Evolutionary conservation across 2,888 invertebrate species (phyloP), one percentile per base, ranked within the genome.

Genomic region (Trachelus iudaicus): DNA sequence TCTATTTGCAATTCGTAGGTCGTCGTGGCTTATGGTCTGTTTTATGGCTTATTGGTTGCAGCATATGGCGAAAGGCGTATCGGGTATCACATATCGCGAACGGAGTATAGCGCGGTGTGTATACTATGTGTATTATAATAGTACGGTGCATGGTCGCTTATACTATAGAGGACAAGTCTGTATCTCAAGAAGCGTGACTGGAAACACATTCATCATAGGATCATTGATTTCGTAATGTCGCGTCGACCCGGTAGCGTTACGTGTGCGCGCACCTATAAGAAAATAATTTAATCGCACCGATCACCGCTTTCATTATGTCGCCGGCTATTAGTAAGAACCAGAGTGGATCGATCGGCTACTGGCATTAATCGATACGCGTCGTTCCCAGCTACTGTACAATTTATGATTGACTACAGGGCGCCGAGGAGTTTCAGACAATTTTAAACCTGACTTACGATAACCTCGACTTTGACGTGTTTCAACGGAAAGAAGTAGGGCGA

Each of bases 361-460:
- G 73, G 78, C 79, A 79, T 81, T 79, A 81, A 81, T 79, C 78
- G 81, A 81, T 79, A 79, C 77, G 76, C 77, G 76, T 79, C 81
- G 75, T 33, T 75, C 76, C 56, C 56, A 9, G 56, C 56, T 56
- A 23, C 40, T 15, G 6, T 56, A 23, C 23, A 23, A 9, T 56
- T 56, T 56, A 56, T 56, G 56, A 56, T 23, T 23, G 56, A 56
- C 56, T 9, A 23, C 23, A 23, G 56, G 23, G 2, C 56, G 2
- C 23, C 56, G 15, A 56, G 56, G 40, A 15, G 2, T 15, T 15
- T 15, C 15, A 15, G 40, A 23, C 23, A 23, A 23, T 23, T 56
- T 56, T 23, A 56, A 56, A 56, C 56, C 9, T 56, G 23, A 23
- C 9, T 56, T 56, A 23, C 23, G 9, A 56, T 56, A 56, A 9